These are phyloP conservation scores for Athene noctua DNA, from an alignment of 2,113 vertebrate species.

Conservation along the genomic window DNA sequence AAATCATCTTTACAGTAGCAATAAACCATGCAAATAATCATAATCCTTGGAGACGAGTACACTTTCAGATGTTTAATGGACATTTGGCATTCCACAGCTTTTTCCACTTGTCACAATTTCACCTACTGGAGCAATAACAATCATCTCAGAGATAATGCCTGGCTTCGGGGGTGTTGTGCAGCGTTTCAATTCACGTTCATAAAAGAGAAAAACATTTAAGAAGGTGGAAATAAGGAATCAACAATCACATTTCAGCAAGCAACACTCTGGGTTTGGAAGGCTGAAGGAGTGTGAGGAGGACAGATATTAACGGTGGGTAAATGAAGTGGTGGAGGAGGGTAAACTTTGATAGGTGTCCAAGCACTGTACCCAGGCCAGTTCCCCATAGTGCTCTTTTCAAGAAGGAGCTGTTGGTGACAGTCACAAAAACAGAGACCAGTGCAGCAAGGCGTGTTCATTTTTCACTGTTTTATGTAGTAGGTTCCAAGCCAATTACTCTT, in stretches of 20 bases:
- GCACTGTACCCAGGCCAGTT: not conserved
- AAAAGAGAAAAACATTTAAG: not conserved
- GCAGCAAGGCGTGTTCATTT: not conserved
- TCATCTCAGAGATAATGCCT: not conserved
- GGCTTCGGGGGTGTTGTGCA: not conserved
- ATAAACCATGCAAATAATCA: not conserved
- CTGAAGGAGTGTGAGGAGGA: not conserved
- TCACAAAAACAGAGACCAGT: not conserved
- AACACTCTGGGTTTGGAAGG: not conserved
- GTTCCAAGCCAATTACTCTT: not conserved
- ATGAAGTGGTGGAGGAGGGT: not conserved
- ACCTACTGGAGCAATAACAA: not conserved
- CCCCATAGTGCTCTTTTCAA: not conserved
- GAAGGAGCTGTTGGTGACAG: not conserved
- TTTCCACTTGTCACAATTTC: not conserved
- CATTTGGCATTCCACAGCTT: not conserved
- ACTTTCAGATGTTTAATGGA: not conserved
- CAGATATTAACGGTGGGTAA: not conserved
- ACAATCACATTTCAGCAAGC: not conserved
- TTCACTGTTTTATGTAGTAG: not conserved
- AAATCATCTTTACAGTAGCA: not conserved
- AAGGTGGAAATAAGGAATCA: not conserved
- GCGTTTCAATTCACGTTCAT: accelerated
- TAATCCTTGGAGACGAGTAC: not conserved
- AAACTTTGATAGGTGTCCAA: not conserved